Conservation (phyloP, 2,113 vertebrate species). For the Passer montanus region DNA sequence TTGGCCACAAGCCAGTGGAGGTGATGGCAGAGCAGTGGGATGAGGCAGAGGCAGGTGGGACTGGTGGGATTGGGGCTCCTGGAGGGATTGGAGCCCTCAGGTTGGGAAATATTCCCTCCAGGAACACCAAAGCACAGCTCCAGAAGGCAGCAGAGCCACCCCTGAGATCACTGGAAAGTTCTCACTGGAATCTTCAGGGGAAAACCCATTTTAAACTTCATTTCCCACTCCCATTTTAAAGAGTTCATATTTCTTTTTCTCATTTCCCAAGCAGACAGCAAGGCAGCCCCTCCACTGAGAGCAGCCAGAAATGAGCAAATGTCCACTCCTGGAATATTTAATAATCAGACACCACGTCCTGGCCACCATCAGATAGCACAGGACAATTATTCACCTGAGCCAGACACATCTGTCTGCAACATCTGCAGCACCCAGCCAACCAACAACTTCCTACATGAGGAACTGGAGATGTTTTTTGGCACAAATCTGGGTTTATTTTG, state of each 20-base stretch:
- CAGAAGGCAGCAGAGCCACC: not conserved
- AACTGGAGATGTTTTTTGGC: not conserved
- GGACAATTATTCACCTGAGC: not conserved
- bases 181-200: not conserved
- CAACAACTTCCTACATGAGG: not conserved
- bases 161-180: not conserved
- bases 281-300: not conserved
- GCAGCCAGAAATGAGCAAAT: not conserved
- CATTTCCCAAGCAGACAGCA: not conserved
- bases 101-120: not conserved
- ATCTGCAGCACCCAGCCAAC: not conserved
- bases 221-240: not conserved
- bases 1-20: not conserved
- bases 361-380: not conserved
- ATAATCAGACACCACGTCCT: not conserved
- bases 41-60: not conserved
- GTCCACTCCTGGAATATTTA: not conserved
- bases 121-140: not conserved
- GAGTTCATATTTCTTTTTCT: not conserved
- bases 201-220: not conserved
- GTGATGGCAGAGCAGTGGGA: not conserved
- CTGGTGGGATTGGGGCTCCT: not conserved
- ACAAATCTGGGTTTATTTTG: not conserved
- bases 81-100: too few species aligned
- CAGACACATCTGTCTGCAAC: not conserved